Evolutionary conservation across 2,113 vertebrate genomes (phyloP).

Genomic region (Pipra filicauda): DNA sequence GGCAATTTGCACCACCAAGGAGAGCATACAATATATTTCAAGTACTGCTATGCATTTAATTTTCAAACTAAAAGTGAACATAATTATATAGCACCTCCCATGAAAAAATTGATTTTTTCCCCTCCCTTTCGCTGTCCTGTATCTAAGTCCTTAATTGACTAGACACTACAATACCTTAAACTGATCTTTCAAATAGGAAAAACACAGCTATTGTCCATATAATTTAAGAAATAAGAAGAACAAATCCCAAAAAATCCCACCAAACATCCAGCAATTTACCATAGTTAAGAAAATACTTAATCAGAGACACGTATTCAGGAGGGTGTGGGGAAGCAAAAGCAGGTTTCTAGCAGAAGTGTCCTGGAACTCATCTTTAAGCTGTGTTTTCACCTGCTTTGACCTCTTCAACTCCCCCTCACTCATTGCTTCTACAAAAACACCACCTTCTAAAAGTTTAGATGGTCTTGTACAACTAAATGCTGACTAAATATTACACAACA

Average conservation of each 20-base stretch:
- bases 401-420: background rate
- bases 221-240: background rate
- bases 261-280: background rate
- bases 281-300: background rate
- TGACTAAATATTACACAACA: background rate
- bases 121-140: background rate
- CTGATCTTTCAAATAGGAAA: background rate
- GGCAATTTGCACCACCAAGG: background rate
- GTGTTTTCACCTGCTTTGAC: background rate
- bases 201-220: background rate
- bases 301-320: background rate
- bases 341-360: background rate
- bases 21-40: background rate
- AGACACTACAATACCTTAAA: background rate
- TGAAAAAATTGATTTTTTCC: background rate
- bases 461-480: background rate
- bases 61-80: background rate
- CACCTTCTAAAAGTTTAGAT: background rate
- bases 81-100: background rate
- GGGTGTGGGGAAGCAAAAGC: background rate
- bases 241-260: background rate
- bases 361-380: background rate
- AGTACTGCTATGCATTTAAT: background rate
- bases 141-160: background rate
- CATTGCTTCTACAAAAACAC: background rate